Conservation (phyloP, 2,113 vertebrate genomes). For the Apteryx mantelli region DNA sequence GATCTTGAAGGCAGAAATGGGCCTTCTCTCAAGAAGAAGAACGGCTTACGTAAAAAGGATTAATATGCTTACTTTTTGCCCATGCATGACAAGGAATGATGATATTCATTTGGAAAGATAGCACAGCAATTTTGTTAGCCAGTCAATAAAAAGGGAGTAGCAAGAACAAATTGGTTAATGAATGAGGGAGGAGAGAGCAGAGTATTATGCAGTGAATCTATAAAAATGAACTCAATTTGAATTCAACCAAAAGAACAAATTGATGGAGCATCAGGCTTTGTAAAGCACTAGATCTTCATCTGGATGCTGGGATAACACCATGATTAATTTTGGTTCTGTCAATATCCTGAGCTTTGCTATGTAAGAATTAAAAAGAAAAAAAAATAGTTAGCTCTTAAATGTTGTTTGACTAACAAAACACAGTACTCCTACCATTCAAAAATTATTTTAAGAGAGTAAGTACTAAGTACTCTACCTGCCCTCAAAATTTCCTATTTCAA, state of each 20-base stretch:
- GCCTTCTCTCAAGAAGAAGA: neutral
- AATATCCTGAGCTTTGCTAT: slow-evolving; percentile 9
- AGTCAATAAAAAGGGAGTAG: slow-evolving; percentile 54
- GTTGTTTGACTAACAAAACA: slow-evolving; percentile 23
- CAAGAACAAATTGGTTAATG: slow-evolving; percentile 68
- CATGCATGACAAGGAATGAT: slow-evolving; percentile 56
- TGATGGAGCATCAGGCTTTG: slow-evolving; percentile 59
- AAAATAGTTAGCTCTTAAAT: neutral
- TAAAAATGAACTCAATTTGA: slow-evolving; percentile 70
- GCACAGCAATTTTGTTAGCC: neutral
- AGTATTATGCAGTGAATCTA: slow-evolving; percentile 51
- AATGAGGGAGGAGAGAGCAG: slow-evolving; percentile 54
- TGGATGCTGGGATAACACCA: slow-evolving; percentile 35
- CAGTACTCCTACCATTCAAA: neutral
- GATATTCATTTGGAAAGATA: slow-evolving; percentile 27
- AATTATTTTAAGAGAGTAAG: neutral
- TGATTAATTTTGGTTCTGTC: slow-evolving; percentile 53
- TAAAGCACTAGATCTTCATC: slow-evolving; percentile 69
- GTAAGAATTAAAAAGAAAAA: neutral
- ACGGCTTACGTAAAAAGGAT: neutral
- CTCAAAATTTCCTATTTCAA: neutral
- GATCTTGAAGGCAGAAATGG: neutral
- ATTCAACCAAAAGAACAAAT: slow-evolving; percentile 57
- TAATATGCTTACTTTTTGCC: neutral
- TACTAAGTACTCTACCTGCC: neutral